Evolutionary conservation across 2,113 vertebrate species (phyloP), one percentile per base, ranked within the genome.

Genomic region (Bujurquina vittata): DNA sequence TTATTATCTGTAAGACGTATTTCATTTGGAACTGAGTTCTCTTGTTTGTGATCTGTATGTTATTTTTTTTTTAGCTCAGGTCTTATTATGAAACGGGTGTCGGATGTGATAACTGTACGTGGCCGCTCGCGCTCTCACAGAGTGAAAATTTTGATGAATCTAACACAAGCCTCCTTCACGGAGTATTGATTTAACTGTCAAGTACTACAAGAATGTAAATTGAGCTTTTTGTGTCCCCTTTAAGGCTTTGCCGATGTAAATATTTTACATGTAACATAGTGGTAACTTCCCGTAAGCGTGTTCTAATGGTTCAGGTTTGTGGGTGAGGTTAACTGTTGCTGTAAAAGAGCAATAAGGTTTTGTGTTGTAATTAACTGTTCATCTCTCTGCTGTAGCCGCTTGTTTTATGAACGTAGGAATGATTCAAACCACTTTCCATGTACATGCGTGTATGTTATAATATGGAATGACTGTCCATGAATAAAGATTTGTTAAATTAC

Each of bases 401-500:
- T 86, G 80, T 84, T 82, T 88, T 92, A 69, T 83, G 23, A 88
- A 85, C 59, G 79, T 86, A 91, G 89, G 82, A 94, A 84, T 87
- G 88, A 94, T 76, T 88, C 81, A 93, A 91, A 93, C 91, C 90
- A 93, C 91, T 90, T 67, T 90, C 23, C 67, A 26, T 88, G 75
- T 90, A 80, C 85, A 79, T 87, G 77, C 63, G 79, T 92, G 90
- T 89, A 83, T 93, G 89, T 92, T 58, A 75, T 76, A 85, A 81
- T 92, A 86, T 91, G 82, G 89, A 93, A 91, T 90, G 87, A 72
- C 65, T 93, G 92, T 93, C 87, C 77, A 90, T 89, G 88, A 94
- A 93, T 95, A 95, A 95, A 95, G 81, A 33, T 91, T 91, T 93
- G 90, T 94, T 91, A 29, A 83, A 67, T 85, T 93, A 89, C 88